These are phyloP conservation scores for Candidula unifasciata DNA, from an alignment of 2,888 invertebrate species.

Conservation along the genomic window DNA sequence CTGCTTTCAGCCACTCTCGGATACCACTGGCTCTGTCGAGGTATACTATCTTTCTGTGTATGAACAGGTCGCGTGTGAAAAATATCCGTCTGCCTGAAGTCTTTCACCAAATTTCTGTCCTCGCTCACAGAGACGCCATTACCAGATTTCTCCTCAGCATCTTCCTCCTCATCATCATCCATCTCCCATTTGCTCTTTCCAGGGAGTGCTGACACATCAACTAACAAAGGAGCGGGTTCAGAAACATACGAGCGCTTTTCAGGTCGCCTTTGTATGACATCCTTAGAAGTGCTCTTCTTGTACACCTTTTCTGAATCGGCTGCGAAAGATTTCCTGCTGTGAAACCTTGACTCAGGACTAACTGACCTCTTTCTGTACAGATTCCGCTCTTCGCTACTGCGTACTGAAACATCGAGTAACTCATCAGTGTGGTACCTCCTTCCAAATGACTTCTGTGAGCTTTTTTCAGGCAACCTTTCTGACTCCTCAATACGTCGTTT, in stretches of 20 bases:
- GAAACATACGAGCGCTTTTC: neutral
- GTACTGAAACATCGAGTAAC: too few relatives aligned
- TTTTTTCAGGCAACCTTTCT: too few relatives aligned
- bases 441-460: too few relatives aligned
- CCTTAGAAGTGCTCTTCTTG: too few relatives aligned
- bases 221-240: constrained; percentile 34
- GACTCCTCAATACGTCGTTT: too few relatives aligned
- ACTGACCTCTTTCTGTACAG: too few relatives aligned
- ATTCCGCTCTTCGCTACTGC: too few relatives aligned
- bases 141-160: neutral
- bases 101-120: neutral
- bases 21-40: neutral
- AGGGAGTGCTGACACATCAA: constrained; percentile 50
- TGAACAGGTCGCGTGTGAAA: neutral
- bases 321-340: too few relatives aligned
- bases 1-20: constrained; percentile 16
- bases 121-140: neutral
- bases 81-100: neutral
- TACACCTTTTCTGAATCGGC: too few relatives aligned
- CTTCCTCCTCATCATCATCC: constrained; percentile 51
- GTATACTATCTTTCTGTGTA: neutral
- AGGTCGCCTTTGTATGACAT: too few relatives aligned
- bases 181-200: constrained; percentile 51
- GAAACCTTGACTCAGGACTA: too few relatives aligned
- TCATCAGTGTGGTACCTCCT: too few relatives aligned